Evolutionary conservation across 2,888 invertebrate genomes (phyloP), one percentile per base, ranked within the genome.

Genomic region (Prosopocoilus inquinatus): DNA sequence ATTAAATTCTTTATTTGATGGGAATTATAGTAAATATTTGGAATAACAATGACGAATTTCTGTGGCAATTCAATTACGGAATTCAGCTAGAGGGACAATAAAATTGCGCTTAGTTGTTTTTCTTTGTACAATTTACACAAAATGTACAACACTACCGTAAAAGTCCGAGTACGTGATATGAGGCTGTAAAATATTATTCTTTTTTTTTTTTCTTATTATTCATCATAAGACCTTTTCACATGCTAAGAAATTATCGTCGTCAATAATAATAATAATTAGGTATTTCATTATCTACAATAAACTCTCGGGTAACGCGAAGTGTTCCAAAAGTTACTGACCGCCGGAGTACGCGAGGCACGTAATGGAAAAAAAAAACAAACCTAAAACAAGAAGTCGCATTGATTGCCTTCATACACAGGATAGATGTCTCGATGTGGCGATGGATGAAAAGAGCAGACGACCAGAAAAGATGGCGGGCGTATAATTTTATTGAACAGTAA

Each of bases 1-100:
- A 63, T 64, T 64, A 60, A 65, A 65, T 64, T 62, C 57, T 66
- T 67, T 65, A 64, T 66, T 67, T 53, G 63, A 56, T 61, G 64
- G 59, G 63, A 61, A 63, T 61, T 60, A 64, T 64, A 65, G 65
- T 66, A 67, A 66, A 64, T 65, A 62, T 64, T 64, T 62, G 64
- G 65, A 62, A 60, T 65, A 66, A 65, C 65, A 64, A 62, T 65
- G 64, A 64, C 62, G 64, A 64, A 64, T 64, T 59, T 52, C 55
- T 60, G 58, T 61, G 57, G 58, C 58, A 57, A 63, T 58, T 57
- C 48, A 61, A 54, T 52, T 55, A 53, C 55, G 60, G 61, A 61
- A 64, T 62, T 64, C n/a, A 64, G 64, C 65, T 67, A 67, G 60
- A 56, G 57, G 60, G 53, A 57, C 60, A 60, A n/a, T n/a, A n/a